Evolutionary conservation across 2,113 vertebrate genomes (phyloP).

Genomic region (Eolophus roseicapilla): DNA sequence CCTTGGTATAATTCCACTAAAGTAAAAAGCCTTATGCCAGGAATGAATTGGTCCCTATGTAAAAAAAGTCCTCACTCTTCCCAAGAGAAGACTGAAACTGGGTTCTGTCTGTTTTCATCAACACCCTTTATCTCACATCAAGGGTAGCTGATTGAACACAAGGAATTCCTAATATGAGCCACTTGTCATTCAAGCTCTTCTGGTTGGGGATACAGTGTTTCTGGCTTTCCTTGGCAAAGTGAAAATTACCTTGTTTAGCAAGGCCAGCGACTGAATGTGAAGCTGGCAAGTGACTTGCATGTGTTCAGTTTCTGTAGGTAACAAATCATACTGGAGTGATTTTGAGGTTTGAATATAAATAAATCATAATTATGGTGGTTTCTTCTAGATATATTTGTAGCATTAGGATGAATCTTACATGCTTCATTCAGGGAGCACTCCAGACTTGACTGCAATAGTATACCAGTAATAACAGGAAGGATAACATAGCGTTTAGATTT

Average conservation of each 20-base stretch:
- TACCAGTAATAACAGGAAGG: background rate
- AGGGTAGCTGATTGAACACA: slow-evolving; percentile 56
- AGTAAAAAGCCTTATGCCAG: background rate
- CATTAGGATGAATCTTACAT: background rate
- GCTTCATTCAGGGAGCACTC: background rate
- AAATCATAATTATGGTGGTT: background rate
- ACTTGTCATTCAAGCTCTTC: slow-evolving; percentile 47
- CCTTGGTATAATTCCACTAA: background rate
- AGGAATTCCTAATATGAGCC: slow-evolving; percentile 59
- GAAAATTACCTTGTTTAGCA: background rate
- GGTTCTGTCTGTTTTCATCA: slow-evolving; percentile 57
- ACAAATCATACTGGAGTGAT: background rate
- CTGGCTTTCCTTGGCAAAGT: background rate
- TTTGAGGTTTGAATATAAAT: background rate
- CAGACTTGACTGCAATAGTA: background rate
- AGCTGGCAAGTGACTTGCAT: background rate
- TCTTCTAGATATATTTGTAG: background rate
- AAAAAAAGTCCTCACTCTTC: slow-evolving; percentile 26
- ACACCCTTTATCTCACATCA: slow-evolving; percentile 53
- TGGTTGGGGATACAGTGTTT: background rate
- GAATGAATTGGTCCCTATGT: slow-evolving; percentile 10
- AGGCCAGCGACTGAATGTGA: background rate
- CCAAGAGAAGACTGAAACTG: slow-evolving; percentile 23
- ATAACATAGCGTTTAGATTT: background rate
- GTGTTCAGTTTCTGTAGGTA: background rate